Evolutionary conservation across 2,797 vertebrate species (phyloP).

Genomic region (Squalus acanthias): DNA sequence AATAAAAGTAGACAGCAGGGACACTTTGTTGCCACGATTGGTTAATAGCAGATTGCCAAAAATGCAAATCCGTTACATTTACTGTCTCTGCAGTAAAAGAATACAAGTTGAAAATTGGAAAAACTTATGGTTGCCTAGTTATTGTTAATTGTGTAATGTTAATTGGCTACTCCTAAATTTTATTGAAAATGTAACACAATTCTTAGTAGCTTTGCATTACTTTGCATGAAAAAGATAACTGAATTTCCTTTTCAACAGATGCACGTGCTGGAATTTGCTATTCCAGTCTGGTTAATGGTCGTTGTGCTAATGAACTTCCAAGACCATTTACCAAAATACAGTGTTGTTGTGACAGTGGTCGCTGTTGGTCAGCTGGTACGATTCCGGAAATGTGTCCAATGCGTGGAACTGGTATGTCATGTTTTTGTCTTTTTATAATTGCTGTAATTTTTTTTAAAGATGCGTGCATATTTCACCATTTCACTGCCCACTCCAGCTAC

Average conservation of each 20-base stretch:
- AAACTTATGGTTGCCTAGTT: background rate
- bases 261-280: conserved; percentile 83
- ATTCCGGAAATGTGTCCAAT: conserved; percentile 86
- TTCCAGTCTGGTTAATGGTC: conserved; percentile 70
- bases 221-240: background rate
- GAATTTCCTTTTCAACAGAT: conserved; percentile 59
- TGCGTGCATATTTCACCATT: background rate
- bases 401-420: conserved; percentile 73
- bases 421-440: background rate
- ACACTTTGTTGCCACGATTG: background rate
- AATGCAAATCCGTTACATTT: background rate
- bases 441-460: background rate
- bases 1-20: background rate
- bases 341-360: conserved; percentile 83
- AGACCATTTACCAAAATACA: conserved; percentile 80
- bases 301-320: conserved; percentile 77
- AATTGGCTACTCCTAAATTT: background rate
- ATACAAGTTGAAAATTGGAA: background rate
- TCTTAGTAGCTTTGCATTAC: background rate
- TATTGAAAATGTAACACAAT: background rate
- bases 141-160: background rate
- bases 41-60: background rate
- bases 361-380: conserved; percentile 78
- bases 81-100: background rate
- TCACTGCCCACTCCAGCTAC: background rate